These are phyloP conservation scores for Bombus consobrinus DNA, from an alignment of 1,140 invertebrate species.

Conservation along the genomic window DNA sequence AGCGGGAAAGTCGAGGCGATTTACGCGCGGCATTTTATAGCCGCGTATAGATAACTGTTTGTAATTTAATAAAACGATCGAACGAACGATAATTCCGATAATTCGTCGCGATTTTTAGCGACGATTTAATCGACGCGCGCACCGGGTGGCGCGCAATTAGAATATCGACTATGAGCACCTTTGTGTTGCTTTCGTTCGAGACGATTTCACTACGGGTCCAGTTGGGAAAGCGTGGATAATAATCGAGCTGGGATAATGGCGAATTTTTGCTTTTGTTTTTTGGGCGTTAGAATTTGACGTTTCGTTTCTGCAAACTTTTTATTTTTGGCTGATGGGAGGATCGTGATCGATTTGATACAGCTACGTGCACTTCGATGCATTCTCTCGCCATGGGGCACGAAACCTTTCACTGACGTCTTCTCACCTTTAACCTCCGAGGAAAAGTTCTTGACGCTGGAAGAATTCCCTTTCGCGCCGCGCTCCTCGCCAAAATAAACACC, in stretches of 20 bases:
- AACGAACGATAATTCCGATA: constrained; percentile 1
- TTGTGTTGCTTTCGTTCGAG: background rate
- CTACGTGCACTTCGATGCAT: background rate
- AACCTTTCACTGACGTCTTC: constrained; percentile 13
- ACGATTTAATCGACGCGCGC: background rate
- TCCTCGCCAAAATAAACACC: constrained; percentile 19
- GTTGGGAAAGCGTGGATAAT: constrained; percentile 11
- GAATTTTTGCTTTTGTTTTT: background rate
- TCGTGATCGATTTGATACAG: constrained; percentile 1
- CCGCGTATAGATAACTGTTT: background rate
- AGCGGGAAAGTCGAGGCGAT: constrained; percentile 25
- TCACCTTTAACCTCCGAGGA: constrained; percentile 12
- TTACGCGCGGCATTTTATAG: background rate
- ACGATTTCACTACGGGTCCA: background rate
- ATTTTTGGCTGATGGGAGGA: background rate
- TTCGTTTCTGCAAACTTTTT: background rate
- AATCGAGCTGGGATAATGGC: background rate
- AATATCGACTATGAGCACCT: background rate
- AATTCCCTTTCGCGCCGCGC: background rate
- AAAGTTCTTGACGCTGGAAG: background rate
- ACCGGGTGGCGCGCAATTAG: background rate
- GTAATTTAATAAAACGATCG: constrained; percentile 29
- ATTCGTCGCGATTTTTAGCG: constrained; percentile 4
- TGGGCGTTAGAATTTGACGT: too few species aligned
- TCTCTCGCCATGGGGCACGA: constrained; percentile 1